A percentile compares a stretch with the other conserved stretches of the same genome.
phyloP scores from a whole-genome alignment of 2,113 vertebrate species.

The Stigmatopora nigra region DNA sequence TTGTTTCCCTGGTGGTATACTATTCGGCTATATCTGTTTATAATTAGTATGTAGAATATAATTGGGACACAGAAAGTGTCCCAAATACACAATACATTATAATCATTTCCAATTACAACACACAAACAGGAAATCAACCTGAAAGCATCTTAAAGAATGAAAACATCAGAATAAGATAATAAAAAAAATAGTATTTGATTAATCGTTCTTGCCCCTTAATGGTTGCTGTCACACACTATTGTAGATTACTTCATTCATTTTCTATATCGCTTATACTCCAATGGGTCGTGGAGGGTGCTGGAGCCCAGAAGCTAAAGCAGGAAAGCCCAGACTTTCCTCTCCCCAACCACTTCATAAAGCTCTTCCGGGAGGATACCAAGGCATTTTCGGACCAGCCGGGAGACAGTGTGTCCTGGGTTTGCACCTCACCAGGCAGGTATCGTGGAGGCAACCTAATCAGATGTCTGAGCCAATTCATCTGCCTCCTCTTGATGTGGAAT shows the following conservation, averaged over 20 bases:
- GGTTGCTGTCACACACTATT: neutral
- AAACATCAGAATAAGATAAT: neutral
- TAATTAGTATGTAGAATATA: slow-evolving; percentile 10
- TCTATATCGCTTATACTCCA: too few relatives aligned
- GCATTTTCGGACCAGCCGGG: too few relatives aligned
- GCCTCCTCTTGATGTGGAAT: too few relatives aligned
- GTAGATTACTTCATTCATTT: neutral
- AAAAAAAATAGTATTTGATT: neutral
- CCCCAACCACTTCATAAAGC: too few relatives aligned
- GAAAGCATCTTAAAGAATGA: neutral
- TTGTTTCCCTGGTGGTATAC: neutral
- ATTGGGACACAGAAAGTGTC: slow-evolving; percentile 1
- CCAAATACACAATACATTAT: neutral
- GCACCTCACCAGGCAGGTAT: too few relatives aligned
- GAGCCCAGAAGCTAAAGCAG: too few relatives aligned
- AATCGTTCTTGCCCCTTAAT: neutral
- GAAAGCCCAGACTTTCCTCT: too few relatives aligned
- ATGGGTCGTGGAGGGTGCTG: too few relatives aligned
- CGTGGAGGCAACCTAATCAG: too few relatives aligned
- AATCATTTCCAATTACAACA: slow-evolving; percentile 1
- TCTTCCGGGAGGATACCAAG: too few relatives aligned
- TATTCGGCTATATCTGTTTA: neutral
- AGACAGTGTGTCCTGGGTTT: too few relatives aligned
- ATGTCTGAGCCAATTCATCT: too few relatives aligned
- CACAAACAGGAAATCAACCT: slow-evolving; percentile 4